These are phyloP conservation scores for Tylochromis polylepis DNA, from an alignment of 2,113 vertebrate genomes.

Conservation along the genomic window DNA sequence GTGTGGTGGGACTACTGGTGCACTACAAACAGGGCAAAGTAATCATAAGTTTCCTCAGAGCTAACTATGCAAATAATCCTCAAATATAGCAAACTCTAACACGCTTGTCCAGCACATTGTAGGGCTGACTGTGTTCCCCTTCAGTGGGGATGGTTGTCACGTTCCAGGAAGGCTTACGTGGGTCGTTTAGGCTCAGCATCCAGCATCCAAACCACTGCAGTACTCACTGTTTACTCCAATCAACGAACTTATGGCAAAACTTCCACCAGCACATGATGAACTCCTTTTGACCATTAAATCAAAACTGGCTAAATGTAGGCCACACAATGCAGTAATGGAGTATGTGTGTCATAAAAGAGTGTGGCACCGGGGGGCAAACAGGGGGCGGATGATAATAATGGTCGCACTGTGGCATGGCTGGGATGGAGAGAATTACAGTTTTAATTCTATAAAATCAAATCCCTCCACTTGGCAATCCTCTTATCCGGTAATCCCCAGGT, in stretches of 20 bases:
- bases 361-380: not conserved
- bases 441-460: slow-evolving; percentile 70
- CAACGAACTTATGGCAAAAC: not conserved
- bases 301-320: slow-evolving; percentile 6
- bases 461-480: slow-evolving; percentile 62
- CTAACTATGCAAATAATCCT: not conserved
- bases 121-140: not conserved
- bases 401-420: not conserved
- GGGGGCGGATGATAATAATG: not conserved
- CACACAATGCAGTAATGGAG: not conserved
- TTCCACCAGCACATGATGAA: not conserved
- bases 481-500: slow-evolving; percentile 68
- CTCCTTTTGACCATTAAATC: not conserved
- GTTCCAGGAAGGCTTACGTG: not conserved
- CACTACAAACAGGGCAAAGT: not conserved
- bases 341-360: not conserved
- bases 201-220: not conserved
- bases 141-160: not conserved
- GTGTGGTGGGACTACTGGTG: not conserved
- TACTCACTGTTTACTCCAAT: not conserved
- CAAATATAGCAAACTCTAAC: not conserved
- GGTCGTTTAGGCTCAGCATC: not conserved
- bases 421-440: slow-evolving; percentile 61
- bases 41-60: not conserved
- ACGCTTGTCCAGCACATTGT: not conserved